Evolutionary conservation across 2,797 vertebrate genomes (phyloP).

Genomic region (Tachyglossus aculeatus): DNA sequence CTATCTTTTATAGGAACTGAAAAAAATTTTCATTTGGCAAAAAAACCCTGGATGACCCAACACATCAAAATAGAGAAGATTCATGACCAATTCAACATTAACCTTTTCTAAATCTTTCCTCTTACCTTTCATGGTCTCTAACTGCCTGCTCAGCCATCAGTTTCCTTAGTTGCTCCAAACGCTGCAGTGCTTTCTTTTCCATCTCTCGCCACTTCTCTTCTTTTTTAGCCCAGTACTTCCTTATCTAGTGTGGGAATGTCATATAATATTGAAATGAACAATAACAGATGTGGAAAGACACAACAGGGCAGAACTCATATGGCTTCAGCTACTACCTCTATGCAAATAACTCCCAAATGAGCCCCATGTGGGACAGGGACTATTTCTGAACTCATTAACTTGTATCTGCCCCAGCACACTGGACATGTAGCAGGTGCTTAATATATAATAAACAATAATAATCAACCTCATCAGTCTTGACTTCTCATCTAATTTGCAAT

Average conservation of each 20-base stretch:
- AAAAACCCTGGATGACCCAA: conserved; percentile 2
- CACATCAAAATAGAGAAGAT: background rate
- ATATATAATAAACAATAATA: too few species aligned
- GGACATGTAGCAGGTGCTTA: too few species aligned
- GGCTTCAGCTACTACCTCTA: too few species aligned
- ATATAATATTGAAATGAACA: conserved; percentile 42
- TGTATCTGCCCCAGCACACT: too few species aligned
- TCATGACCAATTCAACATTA: background rate
- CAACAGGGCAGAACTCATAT: too few species aligned
- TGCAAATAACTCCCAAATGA: too few species aligned
- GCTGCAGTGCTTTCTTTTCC: conserved; percentile 78
- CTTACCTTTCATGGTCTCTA: conserved; percentile 89
- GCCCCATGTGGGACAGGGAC: too few species aligned
- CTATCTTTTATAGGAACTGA: too few species aligned
- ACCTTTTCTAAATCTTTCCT: conserved; percentile 11
- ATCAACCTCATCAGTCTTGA: too few species aligned
- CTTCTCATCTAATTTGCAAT: too few species aligned
- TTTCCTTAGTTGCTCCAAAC: conserved; percentile 81
- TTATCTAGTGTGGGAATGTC: conserved; percentile 78
- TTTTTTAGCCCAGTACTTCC: conserved; percentile 83
- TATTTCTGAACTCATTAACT: too few species aligned
- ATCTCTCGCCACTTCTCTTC: conserved; percentile 79
- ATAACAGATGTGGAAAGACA: background rate
- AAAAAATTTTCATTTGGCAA: too few species aligned
- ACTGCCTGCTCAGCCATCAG: conserved; percentile 85